A percentile compares a stretch with the other conserved stretches of the same genome.
phyloP scores from a whole-genome alignment of 2,113 vertebrate species.

The Emydocephalus ijimae region DNA sequence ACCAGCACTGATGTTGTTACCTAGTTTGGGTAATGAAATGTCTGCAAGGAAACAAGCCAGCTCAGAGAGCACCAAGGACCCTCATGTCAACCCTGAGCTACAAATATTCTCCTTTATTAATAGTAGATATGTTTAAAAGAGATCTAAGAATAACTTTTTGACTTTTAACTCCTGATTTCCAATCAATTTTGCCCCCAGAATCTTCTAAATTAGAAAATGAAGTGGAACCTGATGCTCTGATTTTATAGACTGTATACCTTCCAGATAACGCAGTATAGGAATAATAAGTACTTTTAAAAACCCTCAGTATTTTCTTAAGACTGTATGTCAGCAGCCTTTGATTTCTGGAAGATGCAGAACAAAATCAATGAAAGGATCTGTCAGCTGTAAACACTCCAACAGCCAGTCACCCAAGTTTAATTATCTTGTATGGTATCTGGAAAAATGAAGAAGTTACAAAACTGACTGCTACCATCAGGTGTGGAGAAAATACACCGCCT shows the following conservation, averaged over 20 bases:
- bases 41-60: neutral
- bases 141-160: neutral
- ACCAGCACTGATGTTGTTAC: neutral
- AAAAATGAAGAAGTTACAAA: constrained; percentile 19
- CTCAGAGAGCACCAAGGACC: neutral
- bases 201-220: neutral
- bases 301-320: neutral
- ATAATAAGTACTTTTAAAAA: neutral
- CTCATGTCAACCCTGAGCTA: neutral
- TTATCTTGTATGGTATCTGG: constrained; percentile 17
- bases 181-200: neutral
- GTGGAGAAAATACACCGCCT: fast-evolving
- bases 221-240: neutral
- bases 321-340: constrained; percentile 5
- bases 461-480: constrained; percentile 8
- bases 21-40: neutral
- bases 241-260: neutral
- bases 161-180: neutral
- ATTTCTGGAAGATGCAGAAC: constrained; percentile 12
- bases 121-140: neutral
- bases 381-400: neutral
- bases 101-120: neutral
- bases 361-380: constrained; percentile 9
- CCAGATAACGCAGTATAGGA: neutral
- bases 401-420: constrained; percentile 1